These are phyloP conservation scores for Tipula helvola DNA, from an alignment of 2,888 invertebrate genomes.

Conservation along the genomic window DNA sequence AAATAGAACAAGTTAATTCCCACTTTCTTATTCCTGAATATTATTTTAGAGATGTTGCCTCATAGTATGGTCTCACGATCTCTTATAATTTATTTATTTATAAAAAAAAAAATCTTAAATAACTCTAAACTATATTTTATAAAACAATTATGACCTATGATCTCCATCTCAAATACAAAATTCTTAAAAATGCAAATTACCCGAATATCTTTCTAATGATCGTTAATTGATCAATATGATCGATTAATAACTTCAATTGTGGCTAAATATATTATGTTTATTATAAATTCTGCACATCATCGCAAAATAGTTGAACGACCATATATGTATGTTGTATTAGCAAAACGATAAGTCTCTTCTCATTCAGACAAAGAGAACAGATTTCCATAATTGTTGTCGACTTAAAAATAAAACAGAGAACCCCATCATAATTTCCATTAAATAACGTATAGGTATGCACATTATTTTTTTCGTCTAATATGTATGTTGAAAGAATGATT, in stretches of 20 bases:
- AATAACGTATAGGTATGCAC: neutral
- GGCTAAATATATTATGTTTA: neutral
- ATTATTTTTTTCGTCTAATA: neutral
- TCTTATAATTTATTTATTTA: no score
- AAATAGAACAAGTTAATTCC: no score
- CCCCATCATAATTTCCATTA: neutral
- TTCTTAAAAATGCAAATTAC: neutral
- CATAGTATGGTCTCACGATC: no score
- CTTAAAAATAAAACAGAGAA: neutral
- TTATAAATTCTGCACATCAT: neutral
- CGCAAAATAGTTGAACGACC: neutral
- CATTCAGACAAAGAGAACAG: neutral
- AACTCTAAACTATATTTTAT: no score
- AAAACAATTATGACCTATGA: no score
- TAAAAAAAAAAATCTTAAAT: no score
- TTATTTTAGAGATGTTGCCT: no score
- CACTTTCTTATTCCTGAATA: no score
- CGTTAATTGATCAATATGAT: neutral
- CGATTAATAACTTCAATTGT: neutral
- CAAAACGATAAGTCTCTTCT: neutral
- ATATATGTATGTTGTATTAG: neutral
- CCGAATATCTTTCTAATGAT: neutral
- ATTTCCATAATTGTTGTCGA: neutral
- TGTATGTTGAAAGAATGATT: neutral
- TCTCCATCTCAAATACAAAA: no score